Conservation (phyloP, 1,140 invertebrate species). For the Berghia stephanieae region DNA sequence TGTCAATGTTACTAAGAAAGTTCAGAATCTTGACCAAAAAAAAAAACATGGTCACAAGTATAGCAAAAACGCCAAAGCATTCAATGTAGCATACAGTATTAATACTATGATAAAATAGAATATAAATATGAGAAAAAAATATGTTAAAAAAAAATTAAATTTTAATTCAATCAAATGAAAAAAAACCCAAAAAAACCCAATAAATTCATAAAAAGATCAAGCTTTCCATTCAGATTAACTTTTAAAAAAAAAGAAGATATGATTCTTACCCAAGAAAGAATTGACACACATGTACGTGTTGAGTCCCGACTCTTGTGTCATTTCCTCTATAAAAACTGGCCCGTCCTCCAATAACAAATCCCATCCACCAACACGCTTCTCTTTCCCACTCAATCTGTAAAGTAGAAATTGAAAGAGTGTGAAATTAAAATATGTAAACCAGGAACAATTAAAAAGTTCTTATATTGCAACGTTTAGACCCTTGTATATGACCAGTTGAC, state of each 20-base stretch:
- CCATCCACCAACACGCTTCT: constrained; percentile 72
- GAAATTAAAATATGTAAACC: neutral
- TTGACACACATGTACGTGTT: constrained; percentile 41
- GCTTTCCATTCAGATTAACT: neutral
- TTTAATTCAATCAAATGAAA: neutral
- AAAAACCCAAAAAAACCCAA: neutral
- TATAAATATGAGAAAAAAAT: neutral
- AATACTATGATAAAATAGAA: neutral
- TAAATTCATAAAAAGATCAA: neutral
- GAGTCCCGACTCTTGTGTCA: constrained; percentile 41
- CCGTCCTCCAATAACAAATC: constrained; percentile 74
- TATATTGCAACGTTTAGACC: neutral
- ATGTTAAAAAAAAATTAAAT: neutral
- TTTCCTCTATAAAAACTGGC: constrained; percentile 66
- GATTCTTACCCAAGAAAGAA: constrained; percentile 55
- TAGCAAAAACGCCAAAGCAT: too few species aligned
- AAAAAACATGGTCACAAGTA: too few species aligned
- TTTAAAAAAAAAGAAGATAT: neutral
- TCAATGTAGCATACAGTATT: too few species aligned
- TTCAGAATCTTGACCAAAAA: too few species aligned
- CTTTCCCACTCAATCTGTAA: constrained; percentile 68
- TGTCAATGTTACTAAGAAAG: too few species aligned
- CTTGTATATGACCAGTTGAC: too few species aligned
- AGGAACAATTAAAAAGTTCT: neutral
- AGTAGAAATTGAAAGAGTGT: neutral